phyloP scores from a whole-genome alignment of 2,797 vertebrate genomes.

The Hephaestus fuliginosus region DNA sequence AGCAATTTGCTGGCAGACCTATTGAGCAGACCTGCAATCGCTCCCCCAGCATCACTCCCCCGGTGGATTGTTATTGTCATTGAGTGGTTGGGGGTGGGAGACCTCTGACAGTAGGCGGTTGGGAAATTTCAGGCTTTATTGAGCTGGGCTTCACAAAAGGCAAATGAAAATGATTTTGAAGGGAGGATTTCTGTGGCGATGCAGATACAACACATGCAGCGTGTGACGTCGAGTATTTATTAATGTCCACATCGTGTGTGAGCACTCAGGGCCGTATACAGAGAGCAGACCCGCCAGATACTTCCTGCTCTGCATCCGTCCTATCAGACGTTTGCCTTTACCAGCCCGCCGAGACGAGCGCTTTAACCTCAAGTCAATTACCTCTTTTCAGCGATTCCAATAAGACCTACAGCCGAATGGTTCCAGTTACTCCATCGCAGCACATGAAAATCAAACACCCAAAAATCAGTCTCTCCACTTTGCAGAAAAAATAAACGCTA shows the following conservation, averaged over 20 bases:
- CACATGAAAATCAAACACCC: too few relatives aligned
- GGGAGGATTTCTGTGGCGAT: slow-evolving; percentile 48
- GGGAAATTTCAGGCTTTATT: slow-evolving; percentile 77
- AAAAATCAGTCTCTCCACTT: too few relatives aligned
- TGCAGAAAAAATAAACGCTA: too few relatives aligned
- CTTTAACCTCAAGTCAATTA: too few relatives aligned
- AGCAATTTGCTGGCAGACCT: slow-evolving; percentile 88
- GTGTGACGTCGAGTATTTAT: slow-evolving; percentile 11
- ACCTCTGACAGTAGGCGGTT: slow-evolving; percentile 60
- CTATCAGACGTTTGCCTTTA: neutral
- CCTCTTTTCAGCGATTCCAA: too few relatives aligned
- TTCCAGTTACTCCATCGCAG: too few relatives aligned
- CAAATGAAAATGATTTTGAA: slow-evolving; percentile 61
- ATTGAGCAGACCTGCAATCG: slow-evolving; percentile 75
- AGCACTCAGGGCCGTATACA: slow-evolving; percentile 11
- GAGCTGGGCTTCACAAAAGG: slow-evolving; percentile 71
- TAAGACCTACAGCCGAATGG: too few relatives aligned
- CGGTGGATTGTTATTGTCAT: slow-evolving; percentile 82
- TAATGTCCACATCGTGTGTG: neutral
- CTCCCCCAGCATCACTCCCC: slow-evolving; percentile 77
- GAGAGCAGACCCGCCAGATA: neutral
- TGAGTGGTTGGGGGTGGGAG: slow-evolving; percentile 64
- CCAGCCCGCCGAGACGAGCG: too few relatives aligned
- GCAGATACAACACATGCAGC: slow-evolving; percentile 13
- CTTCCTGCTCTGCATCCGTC: slow-evolving; percentile 1